Evolutionary conservation across 2,797 vertebrate species (phyloP).

Genomic region (Furcifer pardalis): DNA sequence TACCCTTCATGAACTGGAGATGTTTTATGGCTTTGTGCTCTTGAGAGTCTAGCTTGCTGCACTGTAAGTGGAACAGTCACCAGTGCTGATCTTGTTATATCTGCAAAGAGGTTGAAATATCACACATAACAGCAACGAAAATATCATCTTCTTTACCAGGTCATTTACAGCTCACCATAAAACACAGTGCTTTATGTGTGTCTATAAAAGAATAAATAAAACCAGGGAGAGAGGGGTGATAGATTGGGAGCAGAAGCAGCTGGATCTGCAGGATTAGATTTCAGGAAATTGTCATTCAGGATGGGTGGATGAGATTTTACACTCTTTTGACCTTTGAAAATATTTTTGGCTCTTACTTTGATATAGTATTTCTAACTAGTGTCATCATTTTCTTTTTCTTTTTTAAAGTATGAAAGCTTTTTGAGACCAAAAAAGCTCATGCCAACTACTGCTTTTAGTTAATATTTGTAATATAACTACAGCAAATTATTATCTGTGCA

Average conservation of each 20-base stretch:
- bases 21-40: slow-evolving; percentile 1
- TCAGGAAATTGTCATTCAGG: slow-evolving; percentile 21
- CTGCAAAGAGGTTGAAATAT: not conserved
- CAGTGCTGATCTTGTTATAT: slow-evolving; percentile 14
- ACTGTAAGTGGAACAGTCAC: slow-evolving; percentile 6
- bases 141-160: not conserved
- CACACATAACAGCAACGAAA: not conserved
- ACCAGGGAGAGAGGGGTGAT: not conserved
- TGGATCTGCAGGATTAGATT: slow-evolving; percentile 10
- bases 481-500: not conserved
- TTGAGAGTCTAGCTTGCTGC: slow-evolving; percentile 2
- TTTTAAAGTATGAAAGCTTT: not conserved
- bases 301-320: not conserved
- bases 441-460: not conserved
- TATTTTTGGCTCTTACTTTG: not conserved
- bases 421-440: not conserved
- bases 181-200: slow-evolving; percentile 7
- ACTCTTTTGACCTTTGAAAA: slow-evolving; percentile 11
- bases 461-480: not conserved
- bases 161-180: slow-evolving; percentile 1
- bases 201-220: slow-evolving; percentile 15
- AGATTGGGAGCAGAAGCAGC: slow-evolving; percentile 5
- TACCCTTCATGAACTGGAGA: not conserved
- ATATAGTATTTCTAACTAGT: slow-evolving; percentile 3
- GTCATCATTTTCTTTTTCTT: not conserved